Base-by-base conservation (phyloP, 2,113 vertebrate species). In the Lasiurus borealis region DNA sequence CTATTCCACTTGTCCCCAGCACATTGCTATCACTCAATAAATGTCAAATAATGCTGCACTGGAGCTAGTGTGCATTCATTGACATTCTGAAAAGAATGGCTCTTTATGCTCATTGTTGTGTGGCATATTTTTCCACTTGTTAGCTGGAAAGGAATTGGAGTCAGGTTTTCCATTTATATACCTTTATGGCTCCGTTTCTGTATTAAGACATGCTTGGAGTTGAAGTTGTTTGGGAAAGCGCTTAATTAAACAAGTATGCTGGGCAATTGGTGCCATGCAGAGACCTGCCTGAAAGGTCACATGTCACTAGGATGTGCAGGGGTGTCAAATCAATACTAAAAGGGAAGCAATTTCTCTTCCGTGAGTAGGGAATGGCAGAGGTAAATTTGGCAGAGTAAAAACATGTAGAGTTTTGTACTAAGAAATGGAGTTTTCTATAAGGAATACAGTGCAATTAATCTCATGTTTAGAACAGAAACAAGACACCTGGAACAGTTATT, bases 11-110 rank as follows among this genome's bases (percentile, higher is more conserved):
- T 40, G 81, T 90, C 73, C 52, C 34, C 64, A 46, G 89, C 84
- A 91, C n/a, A 46, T 62, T 93, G 85, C 85, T 0, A 8, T 95
- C 97, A 97, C 95, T 94, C 90, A 95, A 76, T 94, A 96, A 97
- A 97, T 94, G 97, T 97, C 93, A 94, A 71, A 57, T 34, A 73
- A 66, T 19, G 23, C 54, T 0, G 3, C 54, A 25, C 11, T 69
- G 12, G 36, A 88, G 81, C 89, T 48, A 54, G 52, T 40, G 62
- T 78, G 15, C 9, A 18, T 57, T 48, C 75, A 68, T 78, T 81
- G 92, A 86, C 57, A 1, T 89, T 92, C 52, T 31, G 54, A 44
- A 59, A 91, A 97, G 93, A 96, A 96, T 76, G 54, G 85, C 52
- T 52, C 95, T 94, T 96, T 95, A 52, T 97, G 95, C 88, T 95